Evolutionary conservation across 2,888 invertebrate genomes (phyloP).

Genomic region (Eucera pruinosa): DNA sequence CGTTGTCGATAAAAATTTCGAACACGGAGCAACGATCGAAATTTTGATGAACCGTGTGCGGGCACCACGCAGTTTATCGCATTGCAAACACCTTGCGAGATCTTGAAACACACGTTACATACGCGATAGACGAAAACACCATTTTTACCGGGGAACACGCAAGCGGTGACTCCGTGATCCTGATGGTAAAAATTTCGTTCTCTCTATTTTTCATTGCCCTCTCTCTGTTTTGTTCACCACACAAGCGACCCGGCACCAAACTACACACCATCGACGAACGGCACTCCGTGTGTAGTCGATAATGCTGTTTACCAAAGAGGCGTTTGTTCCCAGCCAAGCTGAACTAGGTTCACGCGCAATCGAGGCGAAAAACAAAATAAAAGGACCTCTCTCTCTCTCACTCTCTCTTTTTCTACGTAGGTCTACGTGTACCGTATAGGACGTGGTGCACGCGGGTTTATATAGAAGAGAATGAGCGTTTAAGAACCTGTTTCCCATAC

Average conservation of each 20-base stretch:
- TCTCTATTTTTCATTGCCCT: neutral
- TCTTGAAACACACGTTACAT: constrained; percentile 20
- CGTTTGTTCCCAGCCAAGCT: constrained; percentile 42
- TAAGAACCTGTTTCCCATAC: constrained; percentile 75
- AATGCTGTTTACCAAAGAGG: constrained; percentile 55
- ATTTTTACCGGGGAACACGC: neutral
- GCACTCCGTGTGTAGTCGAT: constrained; percentile 47
- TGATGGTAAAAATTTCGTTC: neutral
- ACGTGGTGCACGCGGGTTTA: constrained; percentile 1
- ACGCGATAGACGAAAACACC: constrained; percentile 14
- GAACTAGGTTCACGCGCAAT: constrained; percentile 31
- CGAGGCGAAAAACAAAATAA: constrained; percentile 42
- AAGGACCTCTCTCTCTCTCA: constrained; percentile 28
- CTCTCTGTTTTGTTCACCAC: constrained; percentile 20
- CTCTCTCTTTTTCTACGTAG: constrained; percentile 7
- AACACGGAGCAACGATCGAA: neutral
- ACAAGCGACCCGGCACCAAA: constrained; percentile 19
- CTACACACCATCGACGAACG: constrained; percentile 32
- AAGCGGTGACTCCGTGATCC: neutral
- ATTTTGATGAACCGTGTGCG: constrained; percentile 8
- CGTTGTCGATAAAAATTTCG: constrained; percentile 23
- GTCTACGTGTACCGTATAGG: neutral
- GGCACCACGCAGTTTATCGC: constrained; percentile 29
- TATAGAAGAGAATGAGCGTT: constrained; percentile 52
- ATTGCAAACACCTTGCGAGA: constrained; percentile 11